phyloP scores from a whole-genome alignment of 1,140 invertebrate species.

The Pectinophora gossypiella region DNA sequence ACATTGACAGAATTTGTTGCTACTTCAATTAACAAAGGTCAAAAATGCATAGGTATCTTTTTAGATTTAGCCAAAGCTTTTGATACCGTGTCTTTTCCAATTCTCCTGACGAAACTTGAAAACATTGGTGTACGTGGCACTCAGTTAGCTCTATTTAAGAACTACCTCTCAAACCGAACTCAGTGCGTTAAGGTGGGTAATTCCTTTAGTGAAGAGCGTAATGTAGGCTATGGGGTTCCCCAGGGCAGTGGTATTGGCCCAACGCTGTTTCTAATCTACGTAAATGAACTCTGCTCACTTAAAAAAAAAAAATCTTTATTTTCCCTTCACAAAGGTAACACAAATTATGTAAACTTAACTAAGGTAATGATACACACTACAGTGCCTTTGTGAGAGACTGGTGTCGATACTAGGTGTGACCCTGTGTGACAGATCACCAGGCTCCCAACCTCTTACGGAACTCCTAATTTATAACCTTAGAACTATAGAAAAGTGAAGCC shows the following conservation, averaged over 20 bases:
- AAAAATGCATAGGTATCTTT: constrained; percentile 12
- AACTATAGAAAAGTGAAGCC: too few relatives aligned
- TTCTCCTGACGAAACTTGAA: constrained; percentile 7
- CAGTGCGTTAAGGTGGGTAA: background rate
- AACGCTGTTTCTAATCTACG: background rate
- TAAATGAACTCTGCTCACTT: too few relatives aligned
- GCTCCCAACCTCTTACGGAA: too few relatives aligned
- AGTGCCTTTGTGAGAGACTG: too few relatives aligned
- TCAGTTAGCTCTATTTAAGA: background rate
- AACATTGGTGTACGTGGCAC: constrained; percentile 7
- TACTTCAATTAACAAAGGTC: background rate
- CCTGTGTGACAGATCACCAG: too few relatives aligned
- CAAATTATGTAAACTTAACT: too few relatives aligned
- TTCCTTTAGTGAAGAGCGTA: background rate
- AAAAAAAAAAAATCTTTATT: too few relatives aligned
- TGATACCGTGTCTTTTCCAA: constrained; percentile 5
- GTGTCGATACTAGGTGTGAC: too few relatives aligned
- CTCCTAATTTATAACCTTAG: too few relatives aligned
- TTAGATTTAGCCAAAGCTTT: constrained; percentile 16
- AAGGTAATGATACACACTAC: too few relatives aligned
- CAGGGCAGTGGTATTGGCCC: background rate
- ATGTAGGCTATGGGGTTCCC: background rate
- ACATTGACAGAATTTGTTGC: background rate
- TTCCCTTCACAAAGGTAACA: too few relatives aligned
- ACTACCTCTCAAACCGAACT: background rate